Evolutionary conservation across 2,113 vertebrate genomes (phyloP).

Genomic region (Nymphicus hollandicus): DNA sequence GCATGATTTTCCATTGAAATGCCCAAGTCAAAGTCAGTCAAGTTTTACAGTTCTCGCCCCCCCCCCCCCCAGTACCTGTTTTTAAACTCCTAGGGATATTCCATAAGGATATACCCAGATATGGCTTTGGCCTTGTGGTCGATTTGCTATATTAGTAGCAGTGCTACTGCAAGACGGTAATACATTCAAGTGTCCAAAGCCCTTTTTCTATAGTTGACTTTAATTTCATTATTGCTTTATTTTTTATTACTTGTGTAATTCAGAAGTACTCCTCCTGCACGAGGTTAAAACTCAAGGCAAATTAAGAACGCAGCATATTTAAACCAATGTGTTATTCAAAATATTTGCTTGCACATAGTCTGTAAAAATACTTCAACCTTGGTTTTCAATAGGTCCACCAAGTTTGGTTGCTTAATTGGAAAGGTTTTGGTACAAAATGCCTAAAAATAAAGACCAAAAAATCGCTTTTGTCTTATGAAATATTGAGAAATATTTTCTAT

Average conservation of each 20-base stretch:
- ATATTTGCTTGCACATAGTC: fast-evolving
- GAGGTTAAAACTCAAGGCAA: fast-evolving
- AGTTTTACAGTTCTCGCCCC: not conserved
- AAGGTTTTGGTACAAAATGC: not conserved
- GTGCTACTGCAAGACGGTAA: not conserved
- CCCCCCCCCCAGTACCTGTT: fast-evolving
- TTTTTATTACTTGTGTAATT: not conserved
- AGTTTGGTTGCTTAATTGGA: not conserved
- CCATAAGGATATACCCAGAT: not conserved
- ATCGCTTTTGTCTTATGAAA: not conserved
- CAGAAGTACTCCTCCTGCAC: not conserved
- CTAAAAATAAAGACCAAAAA: not conserved
- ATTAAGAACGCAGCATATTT: not conserved
- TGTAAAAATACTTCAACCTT: not conserved
- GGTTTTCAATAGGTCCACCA: not conserved
- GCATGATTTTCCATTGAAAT: not conserved
- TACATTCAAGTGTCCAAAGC: not conserved
- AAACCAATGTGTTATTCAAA: not conserved
- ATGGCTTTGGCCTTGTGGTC: not conserved
- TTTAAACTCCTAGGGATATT: not conserved
- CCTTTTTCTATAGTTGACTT: not conserved
- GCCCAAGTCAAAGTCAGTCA: not conserved
- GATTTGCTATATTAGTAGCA: not conserved
- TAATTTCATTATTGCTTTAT: not conserved
- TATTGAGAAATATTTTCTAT: not conserved